Base-by-base conservation (phyloP, 2,113 vertebrate genomes). In the Barbus barbus region DNA sequence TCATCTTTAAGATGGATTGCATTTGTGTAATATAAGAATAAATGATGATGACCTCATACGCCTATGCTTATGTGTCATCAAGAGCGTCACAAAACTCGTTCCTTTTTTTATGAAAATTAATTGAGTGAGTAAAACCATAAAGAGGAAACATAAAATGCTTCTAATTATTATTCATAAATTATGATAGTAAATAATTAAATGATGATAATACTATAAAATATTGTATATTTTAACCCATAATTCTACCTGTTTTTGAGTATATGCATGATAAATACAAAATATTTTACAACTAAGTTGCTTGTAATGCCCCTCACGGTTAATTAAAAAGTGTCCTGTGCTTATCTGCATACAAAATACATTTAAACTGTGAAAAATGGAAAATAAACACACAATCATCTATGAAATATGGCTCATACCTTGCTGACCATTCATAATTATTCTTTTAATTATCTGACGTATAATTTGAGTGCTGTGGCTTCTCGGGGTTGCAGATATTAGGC, bases 331-430 rank as follows among this genome's bases (percentile, higher is more conserved):
- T 91, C 93, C 89, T 84, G 89, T 87, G 53, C 89, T 92, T 85
- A 94, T 94, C 93, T 94, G 92, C 93, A 95, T 95, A 91, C 92
- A 91, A 92, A 93, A 92, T 92, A 90, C 90, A 93, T 94, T 93
- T 92, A 93, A 93, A 93, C 89, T 89, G 31, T 93, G 92, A 93
- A 92, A 93, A 93, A 93, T 93, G 90, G 91, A 93, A 93, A 92
- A 93, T 93, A 94, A 93, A 93, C 93, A 93, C 90, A 88, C 26
- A 83, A 90, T 90, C 90, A 91, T 90, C 89, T 92, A 90, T 95
- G 92, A 95, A 93, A 93, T 93, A 94, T 93, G 89, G 91, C 90
- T 92, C 91, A 90, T 92, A 92, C 90, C 91, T 91, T 91, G 88
- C 85, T 91, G 93, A 93, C 93, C 92, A 91, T 95, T 93, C 93